Conservation (phyloP, 2,797 vertebrate genomes). For the Gallinago solitaria region DNA sequence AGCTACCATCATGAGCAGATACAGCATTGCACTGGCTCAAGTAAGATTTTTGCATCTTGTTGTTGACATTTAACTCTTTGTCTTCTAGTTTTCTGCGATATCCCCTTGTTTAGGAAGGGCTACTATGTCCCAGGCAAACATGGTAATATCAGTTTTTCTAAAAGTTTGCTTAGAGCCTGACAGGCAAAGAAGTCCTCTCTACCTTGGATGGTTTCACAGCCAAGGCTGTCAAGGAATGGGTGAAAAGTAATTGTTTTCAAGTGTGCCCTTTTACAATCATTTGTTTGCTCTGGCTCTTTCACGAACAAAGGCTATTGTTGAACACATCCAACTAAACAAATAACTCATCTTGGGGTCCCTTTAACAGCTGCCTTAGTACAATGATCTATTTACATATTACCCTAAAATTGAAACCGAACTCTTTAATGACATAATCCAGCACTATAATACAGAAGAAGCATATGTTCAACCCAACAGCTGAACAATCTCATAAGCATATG, state of each 20-base stretch:
- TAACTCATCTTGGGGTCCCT: conserved; percentile 83
- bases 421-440: conserved; percentile 83
- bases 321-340: conserved; percentile 86
- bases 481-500: conserved; percentile 71
- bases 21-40: neutral
- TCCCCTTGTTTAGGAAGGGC: conserved; percentile 27
- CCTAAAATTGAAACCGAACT: conserved; percentile 84
- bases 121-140: conserved; percentile 12
- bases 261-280: conserved; percentile 87
- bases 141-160: conserved; percentile 39
- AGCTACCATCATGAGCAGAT: neutral
- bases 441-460: conserved; percentile 71
- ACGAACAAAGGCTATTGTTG: conserved; percentile 86
- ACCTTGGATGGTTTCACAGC: conserved; percentile 83
- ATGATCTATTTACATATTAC: conserved; percentile 83
- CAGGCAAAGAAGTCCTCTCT: conserved; percentile 64
- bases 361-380: conserved; percentile 85
- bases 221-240: conserved; percentile 83
- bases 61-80: conserved; percentile 47
- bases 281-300: conserved; percentile 88
- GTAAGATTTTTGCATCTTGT: neutral
- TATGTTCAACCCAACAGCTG: conserved; percentile 78
- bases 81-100: conserved; percentile 15
- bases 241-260: conserved; percentile 88
- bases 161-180: conserved; percentile 60